Conservation (phyloP, 1,140 invertebrate genomes). For the Notospermus geniculatus region DNA sequence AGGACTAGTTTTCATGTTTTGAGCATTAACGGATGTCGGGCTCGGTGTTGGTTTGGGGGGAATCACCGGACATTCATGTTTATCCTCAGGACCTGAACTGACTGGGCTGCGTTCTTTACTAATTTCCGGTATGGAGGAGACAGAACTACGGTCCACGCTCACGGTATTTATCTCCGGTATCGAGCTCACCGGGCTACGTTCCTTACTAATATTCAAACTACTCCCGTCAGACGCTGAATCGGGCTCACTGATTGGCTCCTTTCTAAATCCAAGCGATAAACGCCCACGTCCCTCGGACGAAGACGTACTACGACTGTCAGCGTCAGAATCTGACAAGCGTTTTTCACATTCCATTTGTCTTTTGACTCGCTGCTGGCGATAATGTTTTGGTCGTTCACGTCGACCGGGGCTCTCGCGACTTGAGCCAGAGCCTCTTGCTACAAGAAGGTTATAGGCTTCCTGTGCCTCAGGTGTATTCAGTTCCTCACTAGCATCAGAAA, state of each 20-base stretch:
- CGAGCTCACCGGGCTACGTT: no score
- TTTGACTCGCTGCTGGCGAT: no score
- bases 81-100: not conserved
- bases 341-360: no score
- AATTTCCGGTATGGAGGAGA: no score
- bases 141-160: no score
- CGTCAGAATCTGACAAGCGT: not conserved
- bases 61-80: not conserved
- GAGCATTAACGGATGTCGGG: no score
- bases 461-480: conserved; percentile 62
- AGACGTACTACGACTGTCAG: not conserved
- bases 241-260: not conserved
- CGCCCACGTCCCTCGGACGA: not conserved
- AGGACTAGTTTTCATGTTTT: no score
- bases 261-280: not conserved
- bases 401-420: not conserved
- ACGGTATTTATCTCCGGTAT: no score
- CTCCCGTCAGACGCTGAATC: not conserved
- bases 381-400: no score
- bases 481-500: conserved; percentile 34
- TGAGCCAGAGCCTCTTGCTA: conserved; percentile 68
- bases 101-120: not conserved
- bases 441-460: conserved; percentile 85
- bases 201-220: not conserved
- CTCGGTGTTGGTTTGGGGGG: not conserved